Evolutionary conservation across 1,140 invertebrate genomes (phyloP), one percentile per base, ranked within the genome.

Genomic region (Cyclargus thomasi): DNA sequence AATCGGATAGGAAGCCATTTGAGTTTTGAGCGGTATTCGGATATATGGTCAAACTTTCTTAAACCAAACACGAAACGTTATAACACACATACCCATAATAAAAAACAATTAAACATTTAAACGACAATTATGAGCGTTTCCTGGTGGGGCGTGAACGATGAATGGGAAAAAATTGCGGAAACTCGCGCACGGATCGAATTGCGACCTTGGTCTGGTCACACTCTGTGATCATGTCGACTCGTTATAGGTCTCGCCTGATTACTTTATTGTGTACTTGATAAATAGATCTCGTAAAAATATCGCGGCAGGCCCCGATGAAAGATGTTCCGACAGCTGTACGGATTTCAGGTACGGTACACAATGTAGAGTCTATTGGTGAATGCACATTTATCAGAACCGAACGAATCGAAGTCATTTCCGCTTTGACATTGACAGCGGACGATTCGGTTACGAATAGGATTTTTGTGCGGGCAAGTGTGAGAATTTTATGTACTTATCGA

Each of bases 131-230:
- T 47, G 11, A 47, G 39, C 14, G 39, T 16, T 47, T 47, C 39
- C 39, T 47, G 39, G 39, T 47, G 39, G 39, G 39, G 39, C 39
- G 39, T 47, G 39, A 47, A 47, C 39, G 39, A 47, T 47, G 39
- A 47, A 47, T 47, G 39, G 39, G 39, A 47, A 16, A 47, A 47
- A 47, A 47, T 47, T 47, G 39, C 39, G 39, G 39, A 47, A 47
- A 47, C 39, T 16, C 10, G 39, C 39, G 39, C 14, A 16, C 8
- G 39, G 39, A 47, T 47, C 39, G 39, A 14, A 47, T 47, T 47
- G 39, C 39, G 39, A 47, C 39, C 39, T 47, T 47, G 39, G 39
- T 47, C 39, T 47, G 10, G 39, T 47, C 39, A 47, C 39, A 47
- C 39, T 47, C 10, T 1, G 39, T 16, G 39, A 2, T 47, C 14